Conservation (phyloP, 2,113 vertebrate species). For the Spea bombifrons region DNA sequence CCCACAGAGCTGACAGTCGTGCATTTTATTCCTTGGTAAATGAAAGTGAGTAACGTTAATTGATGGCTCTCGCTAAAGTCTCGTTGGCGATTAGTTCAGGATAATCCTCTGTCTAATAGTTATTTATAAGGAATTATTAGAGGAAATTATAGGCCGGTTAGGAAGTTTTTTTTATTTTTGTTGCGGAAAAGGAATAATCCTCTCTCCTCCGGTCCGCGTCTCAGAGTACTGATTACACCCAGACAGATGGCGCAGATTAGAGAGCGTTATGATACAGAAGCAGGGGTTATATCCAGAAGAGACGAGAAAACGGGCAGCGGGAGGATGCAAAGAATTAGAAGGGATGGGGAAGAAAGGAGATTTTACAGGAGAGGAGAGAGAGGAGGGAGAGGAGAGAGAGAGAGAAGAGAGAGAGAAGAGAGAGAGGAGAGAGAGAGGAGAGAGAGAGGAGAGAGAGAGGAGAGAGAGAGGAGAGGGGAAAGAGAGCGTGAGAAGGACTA, state of each 20-base stretch:
- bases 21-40: too few species aligned
- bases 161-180: neutral
- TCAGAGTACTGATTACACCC: slow-evolving; percentile 22
- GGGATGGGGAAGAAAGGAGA: neutral
- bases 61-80: too few species aligned
- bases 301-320: neutral
- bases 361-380: neutral
- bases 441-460: neutral
- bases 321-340: neutral
- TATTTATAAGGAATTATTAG: neutral
- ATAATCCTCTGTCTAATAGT: neutral
- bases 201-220: neutral
- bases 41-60: too few species aligned
- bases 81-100: too few species aligned
- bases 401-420: neutral
- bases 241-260: slow-evolving; percentile 43
- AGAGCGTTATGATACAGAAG: slow-evolving; percentile 33
- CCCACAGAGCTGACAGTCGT: too few species aligned
- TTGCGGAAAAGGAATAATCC: slow-evolving; percentile 26
- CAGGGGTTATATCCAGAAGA: neutral
- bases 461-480: neutral
- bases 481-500: neutral
- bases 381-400: neutral
- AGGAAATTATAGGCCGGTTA: neutral
- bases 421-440: neutral